phyloP scores from a whole-genome alignment of 2,113 vertebrate genomes.

The Pelobates fuscus region DNA sequence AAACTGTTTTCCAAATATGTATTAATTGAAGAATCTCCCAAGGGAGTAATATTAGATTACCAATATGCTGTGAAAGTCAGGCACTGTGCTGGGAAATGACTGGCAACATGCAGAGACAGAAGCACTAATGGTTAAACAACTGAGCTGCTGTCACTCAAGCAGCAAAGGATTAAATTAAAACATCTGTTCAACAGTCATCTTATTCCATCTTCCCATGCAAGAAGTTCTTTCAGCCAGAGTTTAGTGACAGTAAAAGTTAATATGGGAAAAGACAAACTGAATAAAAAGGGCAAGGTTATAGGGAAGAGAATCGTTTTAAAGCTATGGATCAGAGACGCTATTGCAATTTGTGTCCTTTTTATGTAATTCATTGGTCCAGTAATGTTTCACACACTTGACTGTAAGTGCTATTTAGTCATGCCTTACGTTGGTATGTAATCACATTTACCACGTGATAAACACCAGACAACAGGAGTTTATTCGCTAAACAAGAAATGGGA shows the following conservation, averaged over 20 bases:
- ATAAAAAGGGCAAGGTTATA: too few relatives aligned
- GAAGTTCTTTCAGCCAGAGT: neutral
- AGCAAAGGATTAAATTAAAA: conserved; percentile 6
- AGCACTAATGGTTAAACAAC: conserved; percentile 8
- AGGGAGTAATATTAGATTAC: neutral
- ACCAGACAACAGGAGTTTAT: too few relatives aligned
- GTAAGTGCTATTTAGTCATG: too few relatives aligned
- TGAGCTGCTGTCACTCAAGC: conserved; percentile 13
- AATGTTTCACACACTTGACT: too few relatives aligned
- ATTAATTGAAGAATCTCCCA: neutral
- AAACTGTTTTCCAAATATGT: neutral
- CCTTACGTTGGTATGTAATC: too few relatives aligned
- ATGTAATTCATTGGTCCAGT: too few relatives aligned
- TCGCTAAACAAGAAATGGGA: too few relatives aligned
- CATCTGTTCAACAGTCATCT: neutral
- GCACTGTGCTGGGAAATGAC: neutral
- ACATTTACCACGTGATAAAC: too few relatives aligned
- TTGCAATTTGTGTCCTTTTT: too few relatives aligned
- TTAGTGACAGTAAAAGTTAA: neutral
- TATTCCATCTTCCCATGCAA: neutral
- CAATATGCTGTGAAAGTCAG: neutral
- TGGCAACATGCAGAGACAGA: conserved; percentile 1
- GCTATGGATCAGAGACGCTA: too few relatives aligned
- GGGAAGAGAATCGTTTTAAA: too few relatives aligned
- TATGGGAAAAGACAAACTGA: neutral